Evolutionary conservation across 35 echinoderm and acorn worm species (phyloP).

Genomic region (Chiridota heheva): DNA sequence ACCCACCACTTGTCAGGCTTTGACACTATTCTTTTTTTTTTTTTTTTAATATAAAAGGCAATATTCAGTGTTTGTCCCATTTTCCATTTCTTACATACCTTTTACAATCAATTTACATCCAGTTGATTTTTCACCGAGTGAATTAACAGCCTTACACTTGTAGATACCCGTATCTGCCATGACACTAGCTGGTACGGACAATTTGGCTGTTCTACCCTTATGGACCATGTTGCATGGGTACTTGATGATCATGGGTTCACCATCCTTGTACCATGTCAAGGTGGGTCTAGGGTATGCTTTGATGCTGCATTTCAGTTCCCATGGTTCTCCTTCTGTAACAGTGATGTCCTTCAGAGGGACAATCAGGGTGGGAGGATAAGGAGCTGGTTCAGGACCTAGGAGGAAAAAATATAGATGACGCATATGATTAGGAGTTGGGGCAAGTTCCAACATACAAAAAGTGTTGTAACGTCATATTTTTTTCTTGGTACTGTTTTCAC

Average conservation of each 20-base stretch:
- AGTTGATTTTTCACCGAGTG: constrained; percentile 50
- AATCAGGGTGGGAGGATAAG: constrained; percentile 42
- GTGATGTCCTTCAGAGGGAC: constrained; percentile 36
- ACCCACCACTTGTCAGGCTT: too few relatives aligned
- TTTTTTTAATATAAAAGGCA: too few relatives aligned
- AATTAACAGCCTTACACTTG: constrained; percentile 63
- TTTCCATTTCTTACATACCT: constrained; percentile 22
- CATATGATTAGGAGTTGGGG: too few relatives aligned
- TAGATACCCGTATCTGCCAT: constrained; percentile 71
- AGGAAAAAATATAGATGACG: too few relatives aligned
- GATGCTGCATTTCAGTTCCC: constrained; percentile 58
- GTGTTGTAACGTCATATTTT: too few relatives aligned
- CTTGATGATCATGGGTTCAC: constrained; percentile 48
- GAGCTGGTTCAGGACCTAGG: constrained; percentile 33
- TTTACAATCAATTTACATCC: constrained; percentile 3
- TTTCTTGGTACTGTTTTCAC: too few relatives aligned
- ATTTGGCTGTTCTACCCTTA: constrained; percentile 40
- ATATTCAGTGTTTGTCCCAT: too few relatives aligned
- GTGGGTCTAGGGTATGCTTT: constrained; percentile 51
- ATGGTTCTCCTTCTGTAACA: constrained; percentile 55
- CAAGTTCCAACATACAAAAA: too few relatives aligned
- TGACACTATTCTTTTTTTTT: too few relatives aligned
- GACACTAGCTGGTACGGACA: constrained; percentile 52
- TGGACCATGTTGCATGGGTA: constrained; percentile 43
- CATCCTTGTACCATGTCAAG: constrained; percentile 76